Percentiles rank a stretch among this genome's conserved stretches.
Evolutionary conservation across 2,888 invertebrate genomes (phyloP).

Genomic region (Drosophila villosipedis): DNA sequence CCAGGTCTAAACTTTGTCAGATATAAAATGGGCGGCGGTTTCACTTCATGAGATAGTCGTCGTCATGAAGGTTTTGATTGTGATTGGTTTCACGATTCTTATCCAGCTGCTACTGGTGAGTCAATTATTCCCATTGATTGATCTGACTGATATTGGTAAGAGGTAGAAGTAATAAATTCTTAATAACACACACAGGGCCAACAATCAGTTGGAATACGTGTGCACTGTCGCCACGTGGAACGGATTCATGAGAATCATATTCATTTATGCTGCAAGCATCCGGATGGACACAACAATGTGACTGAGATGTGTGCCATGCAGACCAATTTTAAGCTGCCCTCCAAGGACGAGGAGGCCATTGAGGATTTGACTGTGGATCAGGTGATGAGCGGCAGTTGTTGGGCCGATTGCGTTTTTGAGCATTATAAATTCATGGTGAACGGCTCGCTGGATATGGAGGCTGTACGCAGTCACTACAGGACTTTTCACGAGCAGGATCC

Average conservation of each 20-base stretch:
- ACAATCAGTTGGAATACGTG: slow-evolving; percentile 12
- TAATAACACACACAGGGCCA: background rate
- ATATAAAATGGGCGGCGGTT: slow-evolving; percentile 42
- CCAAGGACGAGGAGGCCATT: slow-evolving; percentile 58
- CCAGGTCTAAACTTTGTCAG: background rate
- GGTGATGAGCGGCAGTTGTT: slow-evolving; percentile 63
- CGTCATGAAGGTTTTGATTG: slow-evolving; percentile 23
- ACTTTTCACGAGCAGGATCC: slow-evolving; percentile 58
- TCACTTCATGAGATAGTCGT: slow-evolving; percentile 7
- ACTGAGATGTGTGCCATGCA: slow-evolving; percentile 62
- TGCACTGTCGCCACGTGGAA: slow-evolving; percentile 57
- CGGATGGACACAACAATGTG: slow-evolving; percentile 72
- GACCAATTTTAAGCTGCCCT: slow-evolving; percentile 66
- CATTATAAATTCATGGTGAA: slow-evolving; percentile 57
- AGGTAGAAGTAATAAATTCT: background rate
- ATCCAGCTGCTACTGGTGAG: slow-evolving; percentile 21
- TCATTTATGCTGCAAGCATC: slow-evolving; percentile 74
- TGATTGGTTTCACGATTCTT: slow-evolving; percentile 4
- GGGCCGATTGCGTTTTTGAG: slow-evolving; percentile 74
- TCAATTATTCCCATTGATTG: background rate
- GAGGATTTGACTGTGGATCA: slow-evolving; percentile 70
- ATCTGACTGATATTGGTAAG: background rate
- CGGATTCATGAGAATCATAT: slow-evolving; percentile 72
- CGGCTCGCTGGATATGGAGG: slow-evolving; percentile 59
- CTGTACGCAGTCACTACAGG: slow-evolving; percentile 59